These are phyloP conservation scores for Polypterus bichir DNA, from an alignment of 2,113 vertebrate genomes.

Conservation along the genomic window DNA sequence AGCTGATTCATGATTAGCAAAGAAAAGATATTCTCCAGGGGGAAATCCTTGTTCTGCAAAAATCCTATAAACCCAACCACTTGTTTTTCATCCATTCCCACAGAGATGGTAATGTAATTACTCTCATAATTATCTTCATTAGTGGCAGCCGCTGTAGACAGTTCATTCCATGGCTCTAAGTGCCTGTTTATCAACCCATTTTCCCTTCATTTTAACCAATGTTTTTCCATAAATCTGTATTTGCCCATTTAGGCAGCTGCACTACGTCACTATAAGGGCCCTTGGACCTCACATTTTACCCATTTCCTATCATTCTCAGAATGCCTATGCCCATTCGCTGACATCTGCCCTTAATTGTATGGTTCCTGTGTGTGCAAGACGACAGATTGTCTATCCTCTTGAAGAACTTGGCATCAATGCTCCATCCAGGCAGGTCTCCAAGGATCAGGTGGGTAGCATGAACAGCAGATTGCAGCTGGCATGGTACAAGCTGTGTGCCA, in stretches of 20 bases:
- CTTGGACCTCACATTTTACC: not conserved
- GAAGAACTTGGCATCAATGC: conserved; percentile 76
- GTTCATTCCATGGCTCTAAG: conserved; percentile 71
- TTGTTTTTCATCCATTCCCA: conserved; percentile 98
- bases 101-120: conserved; percentile 97
- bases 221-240: conserved; percentile 44
- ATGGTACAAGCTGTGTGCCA: conserved; percentile 33
- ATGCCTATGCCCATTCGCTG: conserved; percentile 62
- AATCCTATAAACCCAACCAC: conserved; percentile 77
- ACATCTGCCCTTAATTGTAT: conserved; percentile 68
- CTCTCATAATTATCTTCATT: conserved; percentile 96
- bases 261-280: not conserved
- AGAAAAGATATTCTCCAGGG: conserved; percentile 53
- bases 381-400: conserved; percentile 88
- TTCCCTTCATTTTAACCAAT: conserved; percentile 53
- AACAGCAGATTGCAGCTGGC: conserved; percentile 51
- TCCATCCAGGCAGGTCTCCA: conserved; percentile 67
- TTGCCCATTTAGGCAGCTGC: conserved; percentile 30
- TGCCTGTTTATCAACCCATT: conserved; percentile 60
- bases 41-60: conserved; percentile 59
- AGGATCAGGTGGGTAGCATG: conserved; percentile 69
- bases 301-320: conserved; percentile 47
- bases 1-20: conserved; percentile 53
- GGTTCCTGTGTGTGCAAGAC: conserved; percentile 79
- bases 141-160: conserved; percentile 86